A percentile compares a stretch with the other conserved stretches of the same genome.
phyloP scores from a whole-genome alignment of 2,888 invertebrate genomes.

The Dimorphilus gyrociliatus region DNA sequence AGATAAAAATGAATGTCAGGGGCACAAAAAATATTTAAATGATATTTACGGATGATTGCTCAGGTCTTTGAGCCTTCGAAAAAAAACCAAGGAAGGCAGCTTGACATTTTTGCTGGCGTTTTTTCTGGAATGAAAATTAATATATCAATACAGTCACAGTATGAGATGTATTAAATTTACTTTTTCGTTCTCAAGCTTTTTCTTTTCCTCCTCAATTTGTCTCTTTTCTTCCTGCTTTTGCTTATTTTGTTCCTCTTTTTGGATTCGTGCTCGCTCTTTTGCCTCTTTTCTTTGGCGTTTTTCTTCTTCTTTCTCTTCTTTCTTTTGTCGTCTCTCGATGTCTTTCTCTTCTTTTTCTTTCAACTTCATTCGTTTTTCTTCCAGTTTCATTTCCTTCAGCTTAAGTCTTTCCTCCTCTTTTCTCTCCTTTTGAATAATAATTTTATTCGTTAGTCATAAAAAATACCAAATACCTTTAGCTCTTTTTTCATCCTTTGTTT shows the following conservation, averaged over 20 bases:
- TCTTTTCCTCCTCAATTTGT: conserved; percentile 23
- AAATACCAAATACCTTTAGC: neutral
- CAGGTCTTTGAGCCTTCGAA: no score
- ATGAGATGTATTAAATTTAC: no score
- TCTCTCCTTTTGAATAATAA: conserved; percentile 1
- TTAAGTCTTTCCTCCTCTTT: conserved; percentile 2
- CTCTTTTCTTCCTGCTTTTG: conserved; percentile 23
- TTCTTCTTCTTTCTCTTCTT: conserved; percentile 14
- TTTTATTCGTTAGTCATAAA: neutral
- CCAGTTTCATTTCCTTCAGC: conserved; percentile 3
- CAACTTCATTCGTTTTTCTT: conserved; percentile 5
- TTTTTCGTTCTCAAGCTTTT: conserved; percentile 18
- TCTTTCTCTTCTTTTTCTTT: conserved; percentile 13
- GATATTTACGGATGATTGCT: no score
- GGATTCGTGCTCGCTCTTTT: conserved; percentile 17
- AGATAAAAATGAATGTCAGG: no score
- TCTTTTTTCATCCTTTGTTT: neutral
- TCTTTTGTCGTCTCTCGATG: conserved; percentile 5
- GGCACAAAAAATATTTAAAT: no score
- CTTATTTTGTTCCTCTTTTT: conserved; percentile 21
- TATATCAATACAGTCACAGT: no score
- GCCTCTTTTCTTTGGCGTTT: conserved; percentile 14
- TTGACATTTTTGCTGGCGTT: no score
- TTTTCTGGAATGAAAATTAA: no score
- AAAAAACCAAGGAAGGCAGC: no score